Percentiles rank a stretch among this genome's conserved stretches.
Conservation (phyloP, 1,140 invertebrate species). For the Bombus difficillimus region DNA sequence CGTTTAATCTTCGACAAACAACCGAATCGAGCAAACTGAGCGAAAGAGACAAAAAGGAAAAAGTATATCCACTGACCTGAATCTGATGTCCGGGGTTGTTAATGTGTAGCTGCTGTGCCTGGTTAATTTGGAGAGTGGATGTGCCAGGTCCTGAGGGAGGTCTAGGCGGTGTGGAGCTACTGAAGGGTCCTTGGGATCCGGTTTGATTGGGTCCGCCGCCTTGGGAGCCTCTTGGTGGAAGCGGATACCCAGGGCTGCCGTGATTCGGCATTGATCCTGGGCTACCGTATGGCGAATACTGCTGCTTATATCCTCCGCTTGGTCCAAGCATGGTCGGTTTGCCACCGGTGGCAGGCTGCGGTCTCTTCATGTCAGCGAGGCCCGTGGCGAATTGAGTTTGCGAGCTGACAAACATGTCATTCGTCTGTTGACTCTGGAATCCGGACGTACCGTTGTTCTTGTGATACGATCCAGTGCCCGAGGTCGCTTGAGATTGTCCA, state of each 20-base stretch:
- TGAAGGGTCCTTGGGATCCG: constrained; percentile 82
- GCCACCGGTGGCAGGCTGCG: constrained; percentile 72
- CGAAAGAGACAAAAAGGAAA: background rate
- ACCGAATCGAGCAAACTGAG: background rate
- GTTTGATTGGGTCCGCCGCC: constrained; percentile 75
- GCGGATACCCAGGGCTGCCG: constrained; percentile 86
- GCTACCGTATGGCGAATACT: constrained; percentile 87
- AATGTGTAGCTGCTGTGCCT: constrained; percentile 93
- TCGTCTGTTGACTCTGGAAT: constrained; percentile 77
- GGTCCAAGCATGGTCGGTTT: constrained; percentile 79
- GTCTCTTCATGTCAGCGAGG: constrained; percentile 82
- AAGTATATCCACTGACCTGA: constrained; percentile 84
- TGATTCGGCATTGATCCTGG: constrained; percentile 84
- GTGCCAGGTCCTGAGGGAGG: constrained; percentile 85
- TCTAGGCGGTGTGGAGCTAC: constrained; percentile 84
- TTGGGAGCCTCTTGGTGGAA: constrained; percentile 81
- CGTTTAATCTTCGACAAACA: background rate
- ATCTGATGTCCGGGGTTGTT: constrained; percentile 90
- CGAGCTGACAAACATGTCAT: constrained; percentile 77
- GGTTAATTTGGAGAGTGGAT: constrained; percentile 90
- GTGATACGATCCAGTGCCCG: constrained; percentile 74
- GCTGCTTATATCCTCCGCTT: constrained; percentile 83
- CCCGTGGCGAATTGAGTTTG: constrained; percentile 74
- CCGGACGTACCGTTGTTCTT: constrained; percentile 80
- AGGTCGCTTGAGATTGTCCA: constrained; percentile 68